A percentile compares a stretch with the other conserved stretches of the same genome.
Evolutionary conservation across 2,113 vertebrate genomes (phyloP).

Genomic region (Rhea pennata): DNA sequence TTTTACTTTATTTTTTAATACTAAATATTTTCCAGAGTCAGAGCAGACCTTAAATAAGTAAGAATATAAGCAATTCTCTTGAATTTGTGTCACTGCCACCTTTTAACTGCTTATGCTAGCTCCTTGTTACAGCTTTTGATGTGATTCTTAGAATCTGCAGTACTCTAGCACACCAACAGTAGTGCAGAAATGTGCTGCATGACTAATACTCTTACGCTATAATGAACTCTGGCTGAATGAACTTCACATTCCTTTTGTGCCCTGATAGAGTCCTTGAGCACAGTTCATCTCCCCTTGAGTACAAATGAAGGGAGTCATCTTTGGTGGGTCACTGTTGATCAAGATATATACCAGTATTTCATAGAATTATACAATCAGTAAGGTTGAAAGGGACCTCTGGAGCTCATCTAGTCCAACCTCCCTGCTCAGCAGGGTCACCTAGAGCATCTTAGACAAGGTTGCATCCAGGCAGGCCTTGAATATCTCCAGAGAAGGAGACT

Average conservation of each 20-base stretch:
- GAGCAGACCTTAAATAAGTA: background rate
- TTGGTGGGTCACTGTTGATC: background rate
- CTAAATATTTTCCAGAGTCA: background rate
- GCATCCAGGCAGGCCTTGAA: too few species aligned
- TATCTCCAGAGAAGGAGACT: too few species aligned
- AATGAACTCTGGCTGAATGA: background rate
- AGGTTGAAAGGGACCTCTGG: too few species aligned
- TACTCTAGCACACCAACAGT: background rate
- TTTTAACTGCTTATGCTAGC: background rate
- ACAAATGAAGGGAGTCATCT: background rate
- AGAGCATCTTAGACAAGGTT: too few species aligned
- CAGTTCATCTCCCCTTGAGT: background rate
- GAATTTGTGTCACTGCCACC: background rate
- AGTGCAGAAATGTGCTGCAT: background rate
- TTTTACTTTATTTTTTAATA: background rate
- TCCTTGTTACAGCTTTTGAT: background rate
- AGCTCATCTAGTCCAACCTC: too few species aligned
- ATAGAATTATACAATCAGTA: too few species aligned
- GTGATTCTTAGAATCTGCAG: background rate
- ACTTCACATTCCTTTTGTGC: background rate
- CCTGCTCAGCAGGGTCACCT: too few species aligned
- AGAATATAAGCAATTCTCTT: background rate
- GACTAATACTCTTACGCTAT: fast-evolving
- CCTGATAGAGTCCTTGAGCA: fast-evolving
- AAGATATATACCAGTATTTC: background rate